Base-by-base conservation (phyloP, 2,113 vertebrate species). In the Corythornis madagascariensis region DNA sequence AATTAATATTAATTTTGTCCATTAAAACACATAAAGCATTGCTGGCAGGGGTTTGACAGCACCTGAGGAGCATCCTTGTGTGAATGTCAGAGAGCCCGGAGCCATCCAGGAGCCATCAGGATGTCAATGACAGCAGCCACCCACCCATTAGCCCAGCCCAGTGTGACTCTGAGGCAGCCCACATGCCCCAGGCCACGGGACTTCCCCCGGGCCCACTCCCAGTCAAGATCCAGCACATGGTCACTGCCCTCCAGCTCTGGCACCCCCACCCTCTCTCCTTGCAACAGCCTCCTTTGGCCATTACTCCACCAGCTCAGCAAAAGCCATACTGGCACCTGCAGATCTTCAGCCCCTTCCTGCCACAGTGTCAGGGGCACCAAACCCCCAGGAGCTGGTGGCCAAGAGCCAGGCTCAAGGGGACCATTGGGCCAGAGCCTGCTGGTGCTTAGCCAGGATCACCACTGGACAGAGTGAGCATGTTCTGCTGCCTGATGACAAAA, bases 1-100 rank as follows among this genome's bases (percentile, higher is more conserved):
- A 93, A 87, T 96, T 94, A 95, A 94, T 96, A 94, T 96, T 96
- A 95, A 96, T 94, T 42, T 61, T 61, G 22, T 86, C 91, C 94
- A 94, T 94, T 96, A 94, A 87, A 84, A 80, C 55, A 53, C 78
- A 73, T 72, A 89, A 89, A 95, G 87, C 18, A 22, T 42, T 53
- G 52, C 84, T 92, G 85, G 89, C 84, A 93, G 55, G 16, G 45
- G 48, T 31, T 76, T 2, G 4, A 59, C 63, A 72, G 84, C 42
- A 70, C 71, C 89, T 1, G 0, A 10, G 28, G 48, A 79, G n/a
- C 78, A 76, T 87, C 53, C 48, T 35, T 52, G 43, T 74, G 88
- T 69, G 66, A 85, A 83, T 1, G 9, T 0, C 7, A 1, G 40
- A 78, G 82, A 82, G 67, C 10, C 40, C 60, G 29, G 40, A 89